These are phyloP conservation scores for Nyctibius grandis DNA, from an alignment of 2,797 vertebrate species.

Conservation along the genomic window DNA sequence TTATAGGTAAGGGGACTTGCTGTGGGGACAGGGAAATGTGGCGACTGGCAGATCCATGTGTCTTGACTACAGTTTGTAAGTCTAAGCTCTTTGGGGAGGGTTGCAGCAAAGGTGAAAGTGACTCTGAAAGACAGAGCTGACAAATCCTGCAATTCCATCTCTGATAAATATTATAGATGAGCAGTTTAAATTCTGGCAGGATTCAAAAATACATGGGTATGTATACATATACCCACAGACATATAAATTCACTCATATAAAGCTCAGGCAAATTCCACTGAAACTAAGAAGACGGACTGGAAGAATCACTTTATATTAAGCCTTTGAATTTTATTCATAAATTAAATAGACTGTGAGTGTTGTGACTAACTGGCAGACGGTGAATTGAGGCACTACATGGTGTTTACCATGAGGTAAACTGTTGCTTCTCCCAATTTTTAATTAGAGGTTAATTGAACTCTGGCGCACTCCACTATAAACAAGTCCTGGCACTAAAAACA, in stretches of 20 bases:
- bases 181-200: background rate
- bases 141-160: background rate
- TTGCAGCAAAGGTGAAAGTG: background rate
- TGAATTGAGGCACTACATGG: background rate
- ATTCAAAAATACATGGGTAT: background rate
- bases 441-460: background rate
- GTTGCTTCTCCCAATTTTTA: conserved; percentile 9
- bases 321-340: conserved; percentile 2
- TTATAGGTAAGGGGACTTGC: background rate
- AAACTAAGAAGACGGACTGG: background rate
- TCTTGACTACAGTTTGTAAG: background rate
- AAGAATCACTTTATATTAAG: background rate
- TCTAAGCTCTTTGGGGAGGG: background rate
- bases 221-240: background rate
- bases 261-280: background rate
- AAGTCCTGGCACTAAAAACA: background rate
- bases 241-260: background rate
- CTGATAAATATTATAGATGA: background rate
- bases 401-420: background rate
- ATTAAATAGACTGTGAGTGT: background rate
- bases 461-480: background rate
- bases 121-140: background rate
- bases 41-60: background rate
- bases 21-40: background rate
- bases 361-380: background rate